A percentile compares a stretch with the other conserved stretches of the same genome.
phyloP scores from a whole-genome alignment of 2,888 invertebrate species.

The Lasioglossum morio region DNA sequence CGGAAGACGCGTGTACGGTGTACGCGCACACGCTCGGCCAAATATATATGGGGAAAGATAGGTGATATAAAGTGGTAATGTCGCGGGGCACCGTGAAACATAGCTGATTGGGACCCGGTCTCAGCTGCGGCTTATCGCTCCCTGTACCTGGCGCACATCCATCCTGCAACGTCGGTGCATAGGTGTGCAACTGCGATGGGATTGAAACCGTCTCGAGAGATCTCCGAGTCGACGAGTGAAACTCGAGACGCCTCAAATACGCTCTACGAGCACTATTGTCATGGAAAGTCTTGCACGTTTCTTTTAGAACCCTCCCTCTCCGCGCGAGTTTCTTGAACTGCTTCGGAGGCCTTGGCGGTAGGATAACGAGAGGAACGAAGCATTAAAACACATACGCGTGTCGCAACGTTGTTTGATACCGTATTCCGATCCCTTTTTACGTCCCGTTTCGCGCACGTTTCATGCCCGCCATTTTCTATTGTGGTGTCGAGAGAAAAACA shows the following conservation, averaged over 20 bases:
- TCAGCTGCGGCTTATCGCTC: slow-evolving; percentile 73
- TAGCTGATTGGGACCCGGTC: slow-evolving; percentile 72
- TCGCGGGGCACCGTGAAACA: slow-evolving; percentile 72
- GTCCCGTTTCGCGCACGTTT: not conserved
- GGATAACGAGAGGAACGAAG: not conserved
- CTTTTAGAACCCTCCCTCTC: not conserved
- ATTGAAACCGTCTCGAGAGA: slow-evolving; percentile 3
- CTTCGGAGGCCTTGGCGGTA: not conserved
- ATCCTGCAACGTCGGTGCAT: slow-evolving; percentile 47
- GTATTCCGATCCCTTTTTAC: not conserved
- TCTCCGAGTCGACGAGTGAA: slow-evolving; percentile 7
- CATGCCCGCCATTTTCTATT: not conserved
- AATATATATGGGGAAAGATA: slow-evolving; percentile 76
- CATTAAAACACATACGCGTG: not conserved
- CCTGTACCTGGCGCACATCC: slow-evolving; percentile 55
- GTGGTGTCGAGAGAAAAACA: not conserved
- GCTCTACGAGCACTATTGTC: slow-evolving; percentile 13
- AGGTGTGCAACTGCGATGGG: not conserved
- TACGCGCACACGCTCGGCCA: slow-evolving; percentile 56
- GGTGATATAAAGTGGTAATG: slow-evolving; percentile 75
- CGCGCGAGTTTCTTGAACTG: not conserved
- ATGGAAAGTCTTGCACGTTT: slow-evolving; percentile 6
- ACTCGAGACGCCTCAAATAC: slow-evolving; percentile 13
- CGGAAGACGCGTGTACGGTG: slow-evolving; percentile 37
- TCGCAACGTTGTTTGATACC: not conserved